Evolutionary conservation across 2,888 invertebrate species (phyloP).

Genomic region (Pristionchus entomophagus): DNA sequence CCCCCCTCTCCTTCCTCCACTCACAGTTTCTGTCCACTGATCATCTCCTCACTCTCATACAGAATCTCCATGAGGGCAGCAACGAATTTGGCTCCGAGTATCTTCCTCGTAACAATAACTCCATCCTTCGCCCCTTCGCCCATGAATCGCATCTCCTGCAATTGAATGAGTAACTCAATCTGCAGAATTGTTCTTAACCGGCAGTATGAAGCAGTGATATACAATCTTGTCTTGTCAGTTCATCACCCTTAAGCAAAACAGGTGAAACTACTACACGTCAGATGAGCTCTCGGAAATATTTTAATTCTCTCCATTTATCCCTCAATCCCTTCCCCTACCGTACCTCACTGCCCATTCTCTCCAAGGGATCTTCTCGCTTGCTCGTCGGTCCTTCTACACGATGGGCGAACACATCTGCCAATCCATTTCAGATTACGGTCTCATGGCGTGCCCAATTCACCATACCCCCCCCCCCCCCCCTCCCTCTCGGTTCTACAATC

Average conservation of each 20-base stretch:
- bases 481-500: not conserved
- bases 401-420: conserved; percentile 54
- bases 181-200: no score
- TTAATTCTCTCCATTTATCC: no score
- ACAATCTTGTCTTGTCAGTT: not conserved
- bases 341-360: conserved; percentile 64
- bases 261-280: no score
- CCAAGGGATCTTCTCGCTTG: conserved; percentile 47
- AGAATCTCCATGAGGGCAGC: conserved; percentile 63
- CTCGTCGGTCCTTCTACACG: conserved; percentile 55
- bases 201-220: no score
- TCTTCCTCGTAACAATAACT: conserved; percentile 67
- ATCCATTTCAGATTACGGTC: not conserved
- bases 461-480: not conserved
- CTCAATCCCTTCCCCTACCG: not conserved
- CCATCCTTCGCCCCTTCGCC: conserved; percentile 59
- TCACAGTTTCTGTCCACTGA: conserved; percentile 57
- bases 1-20: not conserved
- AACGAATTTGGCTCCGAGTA: conserved; percentile 68
- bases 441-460: no score
- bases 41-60: conserved; percentile 52
- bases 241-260: no score
- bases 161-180: no score
- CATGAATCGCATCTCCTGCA: conserved; percentile 52
- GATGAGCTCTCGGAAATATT: no score